Evolutionary conservation across 2,888 invertebrate species (phyloP), one percentile per base, ranked within the genome.

Genomic region (Podotricha telesiphe): DNA sequence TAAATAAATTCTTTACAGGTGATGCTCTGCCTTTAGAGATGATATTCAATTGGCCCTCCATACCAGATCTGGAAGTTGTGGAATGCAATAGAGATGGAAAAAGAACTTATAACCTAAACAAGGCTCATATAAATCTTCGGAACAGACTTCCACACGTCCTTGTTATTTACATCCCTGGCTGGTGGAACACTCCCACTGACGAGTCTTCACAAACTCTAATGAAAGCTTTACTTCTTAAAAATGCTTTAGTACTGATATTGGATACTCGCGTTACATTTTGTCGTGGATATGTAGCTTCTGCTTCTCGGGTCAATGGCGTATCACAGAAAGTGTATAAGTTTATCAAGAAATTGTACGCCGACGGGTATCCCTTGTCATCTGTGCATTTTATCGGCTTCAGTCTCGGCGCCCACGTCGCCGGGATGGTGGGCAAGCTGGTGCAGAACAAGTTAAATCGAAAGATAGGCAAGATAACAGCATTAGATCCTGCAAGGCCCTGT

Each of bases 321-420:
- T 83, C 88, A 0, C 79, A 83, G 17, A 80, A 81, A 1, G 75
- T 90, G 3, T 86, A 78, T 74, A 75, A 72, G 20, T 84, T 89
- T 65, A 77, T 90, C 11, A 80, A 78, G 62, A 83, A 80, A 10
- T 68, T 89, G 0, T 74, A 81, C 68, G 73, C 75, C 2, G 75
- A 77, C 17, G 87, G 93, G 0, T 83, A 89, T 13, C 86, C 89
- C 0, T 77, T 93, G 0, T 81, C 91, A 0, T 88, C 91, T 13
- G 86, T 94, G 22, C 95, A 95, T 76, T 78, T 95, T 20, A 91
- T 95, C 67, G 95, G 95, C 7, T 95, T 95, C 85, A 94, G 94
- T 72, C 81, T 95, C 17, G 95, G 95, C 2, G 94, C 95, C 0
- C 95, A 95, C 78, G 95, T 94, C 0, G 94, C 94, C 0, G 95